Percentiles rank a stretch among this genome's conserved stretches.
phyloP scores from a whole-genome alignment of 2,113 vertebrate genomes.

The Xiphorhynchus elegans region DNA sequence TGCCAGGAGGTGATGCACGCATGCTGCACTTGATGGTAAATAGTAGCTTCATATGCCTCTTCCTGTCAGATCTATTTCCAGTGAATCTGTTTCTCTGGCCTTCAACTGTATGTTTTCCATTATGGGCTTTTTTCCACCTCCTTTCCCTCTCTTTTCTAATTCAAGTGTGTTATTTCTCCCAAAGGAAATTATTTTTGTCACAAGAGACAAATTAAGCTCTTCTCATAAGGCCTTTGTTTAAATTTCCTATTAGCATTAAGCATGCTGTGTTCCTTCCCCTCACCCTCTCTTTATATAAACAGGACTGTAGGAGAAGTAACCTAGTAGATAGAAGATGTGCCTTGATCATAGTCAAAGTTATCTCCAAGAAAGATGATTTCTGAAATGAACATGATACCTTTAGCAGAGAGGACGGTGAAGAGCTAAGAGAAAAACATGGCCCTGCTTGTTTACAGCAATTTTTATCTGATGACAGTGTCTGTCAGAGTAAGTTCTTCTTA shows the following conservation, averaged over 20 bases:
- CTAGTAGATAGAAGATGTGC: neutral
- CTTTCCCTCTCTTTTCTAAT: neutral
- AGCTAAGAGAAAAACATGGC: neutral
- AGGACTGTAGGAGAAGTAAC: neutral
- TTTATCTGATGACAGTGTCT: neutral
- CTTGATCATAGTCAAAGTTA: neutral
- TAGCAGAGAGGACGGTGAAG: neutral
- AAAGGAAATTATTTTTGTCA: conserved; percentile 14
- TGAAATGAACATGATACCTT: neutral
- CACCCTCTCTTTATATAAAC: neutral
- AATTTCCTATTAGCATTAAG: conserved; percentile 1
- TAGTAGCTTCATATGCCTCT: neutral
- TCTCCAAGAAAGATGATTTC: neutral
- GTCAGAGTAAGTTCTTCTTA: neutral
- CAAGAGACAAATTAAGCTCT: neutral
- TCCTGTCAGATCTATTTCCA: neutral
- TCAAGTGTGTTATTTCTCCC: neutral
- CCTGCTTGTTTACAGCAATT: neutral
- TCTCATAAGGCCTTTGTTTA: neutral
- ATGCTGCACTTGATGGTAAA: neutral
- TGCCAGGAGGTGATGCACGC: conserved; percentile 13
- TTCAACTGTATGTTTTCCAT: neutral
- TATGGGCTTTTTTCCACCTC: accelerated
- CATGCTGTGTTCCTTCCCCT: conserved; percentile 1
- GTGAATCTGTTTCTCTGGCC: neutral